Evolutionary conservation across 2,888 invertebrate species (phyloP).

Genomic region (Parnassius apollo): DNA sequence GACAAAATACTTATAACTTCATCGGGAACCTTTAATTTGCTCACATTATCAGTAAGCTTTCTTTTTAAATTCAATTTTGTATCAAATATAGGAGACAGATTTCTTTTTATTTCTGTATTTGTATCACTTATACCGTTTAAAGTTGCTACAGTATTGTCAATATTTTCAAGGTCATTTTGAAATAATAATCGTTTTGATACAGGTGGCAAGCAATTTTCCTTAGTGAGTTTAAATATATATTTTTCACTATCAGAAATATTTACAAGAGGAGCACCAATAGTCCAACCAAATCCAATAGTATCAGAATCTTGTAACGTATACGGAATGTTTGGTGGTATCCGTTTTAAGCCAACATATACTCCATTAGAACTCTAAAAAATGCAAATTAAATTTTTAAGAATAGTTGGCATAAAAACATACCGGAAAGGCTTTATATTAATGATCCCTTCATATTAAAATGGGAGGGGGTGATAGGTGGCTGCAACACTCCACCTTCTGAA

Average conservation of each 20-base stretch:
- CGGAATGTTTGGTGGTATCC: slow-evolving; percentile 56
- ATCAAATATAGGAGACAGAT: slow-evolving; percentile 35
- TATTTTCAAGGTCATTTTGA: slow-evolving; percentile 50
- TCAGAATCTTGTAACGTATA: slow-evolving; percentile 63
- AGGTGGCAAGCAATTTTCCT: slow-evolving; percentile 36
- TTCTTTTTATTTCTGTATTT: slow-evolving; percentile 8
- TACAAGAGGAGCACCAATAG: slow-evolving; percentile 45
- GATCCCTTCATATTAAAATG: too few relatives aligned
- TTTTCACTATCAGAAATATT: slow-evolving; percentile 59
- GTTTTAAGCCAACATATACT: slow-evolving; percentile 72
- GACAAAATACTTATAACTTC: slow-evolving; percentile 47
- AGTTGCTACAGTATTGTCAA: slow-evolving; percentile 45
- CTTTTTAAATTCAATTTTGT: slow-evolving; percentile 49
- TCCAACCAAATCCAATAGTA: slow-evolving; percentile 79
- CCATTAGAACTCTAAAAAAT: slow-evolving; percentile 80
- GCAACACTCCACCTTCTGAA: too few relatives aligned
- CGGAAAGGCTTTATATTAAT: too few relatives aligned
- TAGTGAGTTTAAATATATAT: slow-evolving; percentile 60
- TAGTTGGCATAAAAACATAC: too few relatives aligned
- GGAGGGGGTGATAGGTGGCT: too few relatives aligned
- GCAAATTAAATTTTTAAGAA: slow-evolving; percentile 6
- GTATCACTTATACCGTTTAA: slow-evolving; percentile 32
- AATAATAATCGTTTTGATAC: slow-evolving; percentile 47
- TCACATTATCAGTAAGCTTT: slow-evolving; percentile 41
- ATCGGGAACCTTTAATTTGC: slow-evolving; percentile 30